These are phyloP conservation scores for Danio jaintianensis DNA, from an alignment of 2,797 vertebrate species.

Conservation along the genomic window DNA sequence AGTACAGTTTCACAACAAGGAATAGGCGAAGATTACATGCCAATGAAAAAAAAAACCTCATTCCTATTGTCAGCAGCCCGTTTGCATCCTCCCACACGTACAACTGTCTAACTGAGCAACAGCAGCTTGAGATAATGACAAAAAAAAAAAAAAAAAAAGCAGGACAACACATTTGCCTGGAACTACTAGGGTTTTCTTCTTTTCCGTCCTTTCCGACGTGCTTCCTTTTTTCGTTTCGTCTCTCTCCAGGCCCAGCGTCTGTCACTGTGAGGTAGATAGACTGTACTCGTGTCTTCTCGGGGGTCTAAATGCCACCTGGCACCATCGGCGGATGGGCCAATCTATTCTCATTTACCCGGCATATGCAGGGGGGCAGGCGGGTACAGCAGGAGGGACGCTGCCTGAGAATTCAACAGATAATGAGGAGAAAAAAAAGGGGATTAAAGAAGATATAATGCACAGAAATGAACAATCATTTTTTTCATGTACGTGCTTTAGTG, in stretches of 20 bases:
- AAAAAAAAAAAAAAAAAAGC: conserved; percentile 47
- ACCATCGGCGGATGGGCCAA: conserved; percentile 51
- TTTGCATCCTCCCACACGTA: conserved; percentile 58
- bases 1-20: conserved; percentile 56
- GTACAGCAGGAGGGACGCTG: conserved; percentile 32
- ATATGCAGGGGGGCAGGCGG: conserved; percentile 37
- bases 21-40: conserved; percentile 55
- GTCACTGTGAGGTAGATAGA: conserved; percentile 52
- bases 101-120: conserved; percentile 55
- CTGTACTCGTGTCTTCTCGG: conserved; percentile 51
- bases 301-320: conserved; percentile 62
- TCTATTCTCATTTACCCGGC: conserved; percentile 52
- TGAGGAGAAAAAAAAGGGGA: conserved; percentile 45
- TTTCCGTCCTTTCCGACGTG: conserved; percentile 18
- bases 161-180: conserved; percentile 48
- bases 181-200: conserved; percentile 47
- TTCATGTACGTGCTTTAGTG: background rate
- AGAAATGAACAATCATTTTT: conserved; percentile 21
- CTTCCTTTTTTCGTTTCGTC: conserved; percentile 67
- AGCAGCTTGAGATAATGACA: conserved; percentile 58
- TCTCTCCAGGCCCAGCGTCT: conserved; percentile 48
- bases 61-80: conserved; percentile 48
- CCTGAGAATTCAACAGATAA: conserved; percentile 48
- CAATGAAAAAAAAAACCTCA: conserved; percentile 38
- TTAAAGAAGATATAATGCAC: conserved; percentile 36